These are phyloP conservation scores for Smittia aterrima DNA, from an alignment of 2,888 invertebrate genomes.

Conservation along the genomic window DNA sequence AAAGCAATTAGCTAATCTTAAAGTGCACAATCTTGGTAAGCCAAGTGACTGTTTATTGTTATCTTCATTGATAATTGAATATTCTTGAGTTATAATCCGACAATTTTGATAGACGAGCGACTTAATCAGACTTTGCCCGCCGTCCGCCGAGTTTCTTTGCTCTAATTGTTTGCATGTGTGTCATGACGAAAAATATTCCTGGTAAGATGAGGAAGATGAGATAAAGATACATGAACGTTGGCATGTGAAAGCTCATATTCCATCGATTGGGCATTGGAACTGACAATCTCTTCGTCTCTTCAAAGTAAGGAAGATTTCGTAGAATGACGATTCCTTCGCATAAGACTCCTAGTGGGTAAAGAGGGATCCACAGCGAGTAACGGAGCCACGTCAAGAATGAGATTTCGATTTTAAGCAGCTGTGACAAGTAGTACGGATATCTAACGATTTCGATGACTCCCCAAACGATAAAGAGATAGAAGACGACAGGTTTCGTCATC, in stretches of 20 bases:
- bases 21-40: neutral
- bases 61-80: neutral
- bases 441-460: conserved; percentile 77
- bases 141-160: conserved; percentile 61
- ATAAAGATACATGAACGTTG: conserved; percentile 74
- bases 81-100: neutral
- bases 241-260: conserved; percentile 86
- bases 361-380: conserved; percentile 89
- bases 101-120: neutral
- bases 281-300: conserved; percentile 75
- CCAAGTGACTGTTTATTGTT: neutral
- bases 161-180: conserved; percentile 77
- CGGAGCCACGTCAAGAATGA: conserved; percentile 84
- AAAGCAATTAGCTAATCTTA: neutral
- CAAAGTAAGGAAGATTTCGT: conserved; percentile 84
- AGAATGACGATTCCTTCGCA: conserved; percentile 81
- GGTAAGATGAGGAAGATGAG: conserved; percentile 73
- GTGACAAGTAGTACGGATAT: conserved; percentile 89
- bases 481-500: conserved; percentile 83
- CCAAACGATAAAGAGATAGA: conserved; percentile 85
- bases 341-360: conserved; percentile 87
- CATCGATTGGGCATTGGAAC: conserved; percentile 76
- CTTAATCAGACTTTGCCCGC: neutral
- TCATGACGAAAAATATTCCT: conserved; percentile 74
- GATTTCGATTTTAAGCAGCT: conserved; percentile 71